phyloP scores from a whole-genome alignment of 2,888 invertebrate genomes.

The Penaeus monodon region DNA sequence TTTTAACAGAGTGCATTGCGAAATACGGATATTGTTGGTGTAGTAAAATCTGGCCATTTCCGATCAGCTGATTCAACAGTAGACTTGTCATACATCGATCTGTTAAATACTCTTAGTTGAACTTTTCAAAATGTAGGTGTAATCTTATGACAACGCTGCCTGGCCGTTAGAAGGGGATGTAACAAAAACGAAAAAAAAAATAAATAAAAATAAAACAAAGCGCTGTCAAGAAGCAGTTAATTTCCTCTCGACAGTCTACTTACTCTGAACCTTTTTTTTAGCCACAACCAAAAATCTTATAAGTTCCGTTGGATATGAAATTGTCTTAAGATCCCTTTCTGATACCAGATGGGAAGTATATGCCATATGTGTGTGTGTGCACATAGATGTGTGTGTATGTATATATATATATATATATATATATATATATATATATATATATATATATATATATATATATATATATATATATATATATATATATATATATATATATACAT shows the following conservation, averaged over 20 bases:
- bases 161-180: too few relatives aligned
- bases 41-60: slow-evolving; percentile 38
- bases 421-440: slow-evolving; percentile 28
- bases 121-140: too few relatives aligned
- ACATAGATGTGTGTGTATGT: slow-evolving; percentile 24
- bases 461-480: too few relatives aligned
- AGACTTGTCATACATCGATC: too few relatives aligned
- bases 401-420: slow-evolving; percentile 7
- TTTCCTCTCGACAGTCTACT: slow-evolving; percentile 13
- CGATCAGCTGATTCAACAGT: too few relatives aligned
- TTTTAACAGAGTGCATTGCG: slow-evolving; percentile 16
- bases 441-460: too few relatives aligned
- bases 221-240: background rate
- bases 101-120: too few relatives aligned
- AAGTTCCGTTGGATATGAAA: slow-evolving; percentile 14
- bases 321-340: slow-evolving; percentile 27
- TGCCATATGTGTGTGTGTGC: slow-evolving; percentile 13
- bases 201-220: slow-evolving; percentile 31
- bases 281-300: background rate
- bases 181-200: too few relatives aligned
- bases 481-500: too few relatives aligned
- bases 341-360: slow-evolving; percentile 45
- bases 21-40: slow-evolving; percentile 29
- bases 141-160: too few relatives aligned
- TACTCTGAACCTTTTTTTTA: slow-evolving; percentile 17